A percentile compares a stretch with the other conserved stretches of the same genome.
Evolutionary conservation across 2,113 vertebrate genomes (phyloP).

Genomic region (Craseonycteris thonglongyai): DNA sequence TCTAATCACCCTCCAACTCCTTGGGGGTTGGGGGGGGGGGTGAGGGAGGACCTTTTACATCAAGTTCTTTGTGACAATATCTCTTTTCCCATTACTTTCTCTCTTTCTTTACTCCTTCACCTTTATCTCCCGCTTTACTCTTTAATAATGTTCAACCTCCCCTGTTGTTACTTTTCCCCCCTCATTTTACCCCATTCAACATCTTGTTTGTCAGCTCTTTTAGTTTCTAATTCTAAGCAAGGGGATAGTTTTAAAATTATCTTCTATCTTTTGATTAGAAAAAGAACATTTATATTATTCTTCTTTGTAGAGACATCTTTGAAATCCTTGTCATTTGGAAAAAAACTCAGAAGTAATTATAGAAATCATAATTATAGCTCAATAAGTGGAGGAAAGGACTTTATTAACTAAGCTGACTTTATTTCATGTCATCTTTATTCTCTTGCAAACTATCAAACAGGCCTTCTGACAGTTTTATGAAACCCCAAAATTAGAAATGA

Average conservation of each 20-base stretch:
- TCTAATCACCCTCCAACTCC: background rate
- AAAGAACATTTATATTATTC: background rate
- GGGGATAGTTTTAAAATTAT: background rate
- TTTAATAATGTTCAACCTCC: background rate
- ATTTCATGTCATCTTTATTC: background rate
- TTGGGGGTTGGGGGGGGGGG: fast-evolving
- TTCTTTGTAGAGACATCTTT: background rate
- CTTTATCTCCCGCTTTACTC: background rate
- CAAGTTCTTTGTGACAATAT: background rate
- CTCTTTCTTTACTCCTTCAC: background rate
- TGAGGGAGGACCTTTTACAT: too few relatives aligned
- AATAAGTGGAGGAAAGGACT: background rate
- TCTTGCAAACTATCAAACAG: background rate
- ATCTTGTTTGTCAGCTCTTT: background rate
- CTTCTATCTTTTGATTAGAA: background rate
- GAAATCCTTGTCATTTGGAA: background rate
- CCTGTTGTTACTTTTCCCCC: background rate
- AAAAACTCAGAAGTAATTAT: background rate
- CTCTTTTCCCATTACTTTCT: background rate
- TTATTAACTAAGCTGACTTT: background rate
- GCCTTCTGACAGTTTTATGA: background rate
- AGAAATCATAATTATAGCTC: background rate
- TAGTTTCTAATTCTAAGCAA: background rate
- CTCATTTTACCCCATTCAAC: background rate
- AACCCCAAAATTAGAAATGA: background rate